These are phyloP conservation scores for Pteropus rufus DNA, from an alignment of 2,797 vertebrate genomes.

Conservation along the genomic window DNA sequence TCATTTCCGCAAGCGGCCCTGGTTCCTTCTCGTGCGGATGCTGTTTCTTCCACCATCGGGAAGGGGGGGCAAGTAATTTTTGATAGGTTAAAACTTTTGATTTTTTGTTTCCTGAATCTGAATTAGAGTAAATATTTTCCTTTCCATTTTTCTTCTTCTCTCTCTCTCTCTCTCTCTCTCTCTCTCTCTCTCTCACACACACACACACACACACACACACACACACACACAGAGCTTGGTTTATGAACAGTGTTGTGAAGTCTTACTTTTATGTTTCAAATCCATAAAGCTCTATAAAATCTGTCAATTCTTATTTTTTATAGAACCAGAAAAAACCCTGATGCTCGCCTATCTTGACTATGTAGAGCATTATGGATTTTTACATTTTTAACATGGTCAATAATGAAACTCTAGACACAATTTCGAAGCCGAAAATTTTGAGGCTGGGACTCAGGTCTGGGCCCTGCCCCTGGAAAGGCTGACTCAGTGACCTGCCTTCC, in stretches of 20 bases:
- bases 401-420: accelerated
- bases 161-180: too few relatives aligned
- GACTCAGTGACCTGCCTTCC: neutral
- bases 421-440: neutral
- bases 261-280: neutral
- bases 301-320: neutral
- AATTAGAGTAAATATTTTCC: neutral
- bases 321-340: neutral
- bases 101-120: neutral
- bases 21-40: neutral
- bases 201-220: too few relatives aligned
- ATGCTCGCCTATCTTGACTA: neutral
- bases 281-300: neutral
- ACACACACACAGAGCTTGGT: neutral
- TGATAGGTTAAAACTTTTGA: neutral
- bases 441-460: neutral
- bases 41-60: neutral
- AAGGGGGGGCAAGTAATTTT: neutral
- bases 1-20: neutral
- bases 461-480: neutral
- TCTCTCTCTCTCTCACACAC: too few relatives aligned
- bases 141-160: neutral
- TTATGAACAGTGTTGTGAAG: neutral
- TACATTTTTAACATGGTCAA: neutral
- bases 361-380: neutral